Evolutionary conservation across 2,797 vertebrate genomes (phyloP).

Genomic region (Halcyon chelicuti): DNA sequence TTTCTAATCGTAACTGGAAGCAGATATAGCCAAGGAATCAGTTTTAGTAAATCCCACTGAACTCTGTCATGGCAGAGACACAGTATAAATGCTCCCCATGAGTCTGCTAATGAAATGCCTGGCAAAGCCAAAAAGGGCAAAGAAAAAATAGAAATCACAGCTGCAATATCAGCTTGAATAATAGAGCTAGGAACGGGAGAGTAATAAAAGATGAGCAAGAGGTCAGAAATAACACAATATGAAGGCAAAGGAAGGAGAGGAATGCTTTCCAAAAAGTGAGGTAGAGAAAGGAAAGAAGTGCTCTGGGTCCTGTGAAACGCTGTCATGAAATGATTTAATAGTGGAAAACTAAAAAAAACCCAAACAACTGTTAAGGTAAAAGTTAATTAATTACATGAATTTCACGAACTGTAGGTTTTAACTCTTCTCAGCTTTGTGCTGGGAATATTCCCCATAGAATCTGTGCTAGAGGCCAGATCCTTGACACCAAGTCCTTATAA

Average conservation of each 20-base stretch:
- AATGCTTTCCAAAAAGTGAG: conserved; percentile 28
- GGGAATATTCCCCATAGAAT: not conserved
- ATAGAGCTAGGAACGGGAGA: conserved; percentile 13
- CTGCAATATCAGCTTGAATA: conserved; percentile 73
- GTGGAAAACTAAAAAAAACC: not conserved
- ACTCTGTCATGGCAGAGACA: conserved; percentile 50
- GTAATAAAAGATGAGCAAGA: conserved; percentile 72
- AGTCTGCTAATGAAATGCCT: conserved; percentile 69
- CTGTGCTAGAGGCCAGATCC: not conserved
- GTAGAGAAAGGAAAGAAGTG: not conserved
- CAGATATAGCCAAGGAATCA: conserved; percentile 47
- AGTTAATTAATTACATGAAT: not conserved
- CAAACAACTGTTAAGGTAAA: not conserved
- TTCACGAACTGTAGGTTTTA: not conserved
- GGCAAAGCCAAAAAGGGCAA: conserved; percentile 75
- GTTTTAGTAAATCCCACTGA: conserved; percentile 66
- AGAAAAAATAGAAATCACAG: conserved; percentile 75
- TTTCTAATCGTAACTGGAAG: conserved; percentile 62
- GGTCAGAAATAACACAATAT: conserved; percentile 69
- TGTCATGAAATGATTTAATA: not conserved
- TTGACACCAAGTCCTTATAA: not conserved
- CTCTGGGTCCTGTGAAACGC: not conserved
- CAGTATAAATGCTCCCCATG: conserved; percentile 57
- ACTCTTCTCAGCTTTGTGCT: not conserved
- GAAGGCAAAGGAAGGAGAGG: conserved; percentile 3